phyloP scores from a whole-genome alignment of 2,113 vertebrate genomes.

The Lamprotornis superbus region DNA sequence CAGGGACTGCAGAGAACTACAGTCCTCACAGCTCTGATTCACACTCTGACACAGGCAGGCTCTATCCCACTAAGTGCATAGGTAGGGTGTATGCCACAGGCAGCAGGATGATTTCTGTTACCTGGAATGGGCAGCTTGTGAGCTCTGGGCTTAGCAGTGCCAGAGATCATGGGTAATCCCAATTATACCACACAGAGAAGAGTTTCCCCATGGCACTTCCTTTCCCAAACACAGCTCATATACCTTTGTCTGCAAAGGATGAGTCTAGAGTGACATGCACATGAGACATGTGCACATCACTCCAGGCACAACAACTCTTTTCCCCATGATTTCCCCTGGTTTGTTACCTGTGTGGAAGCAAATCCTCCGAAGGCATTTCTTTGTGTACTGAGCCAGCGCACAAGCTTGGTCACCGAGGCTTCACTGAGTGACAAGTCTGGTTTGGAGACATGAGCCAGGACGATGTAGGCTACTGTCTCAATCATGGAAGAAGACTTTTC shows the following conservation, averaged over 20 bases:
- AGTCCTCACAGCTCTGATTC: background rate
- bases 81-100: background rate
- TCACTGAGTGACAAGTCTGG: background rate
- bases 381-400: background rate
- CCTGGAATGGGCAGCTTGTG: background rate
- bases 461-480: conserved; percentile 47
- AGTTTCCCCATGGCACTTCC: background rate
- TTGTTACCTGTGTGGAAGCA: conserved; percentile 60
- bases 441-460: conserved; percentile 45
- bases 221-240: background rate
- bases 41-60: background rate
- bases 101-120: background rate
- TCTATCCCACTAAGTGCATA: background rate
- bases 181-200: background rate
- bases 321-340: background rate
- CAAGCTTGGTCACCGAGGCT: conserved; percentile 4
- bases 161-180: background rate
- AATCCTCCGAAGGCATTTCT: conserved; percentile 42
- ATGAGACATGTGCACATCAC: background rate
- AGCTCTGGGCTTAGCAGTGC: background rate
- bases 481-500: background rate
- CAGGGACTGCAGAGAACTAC: background rate
- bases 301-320: background rate
- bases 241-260: background rate
- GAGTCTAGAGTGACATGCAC: background rate